Evolutionary conservation across 2,888 invertebrate species (phyloP).

Genomic region (Leptinotarsa peninsularis): DNA sequence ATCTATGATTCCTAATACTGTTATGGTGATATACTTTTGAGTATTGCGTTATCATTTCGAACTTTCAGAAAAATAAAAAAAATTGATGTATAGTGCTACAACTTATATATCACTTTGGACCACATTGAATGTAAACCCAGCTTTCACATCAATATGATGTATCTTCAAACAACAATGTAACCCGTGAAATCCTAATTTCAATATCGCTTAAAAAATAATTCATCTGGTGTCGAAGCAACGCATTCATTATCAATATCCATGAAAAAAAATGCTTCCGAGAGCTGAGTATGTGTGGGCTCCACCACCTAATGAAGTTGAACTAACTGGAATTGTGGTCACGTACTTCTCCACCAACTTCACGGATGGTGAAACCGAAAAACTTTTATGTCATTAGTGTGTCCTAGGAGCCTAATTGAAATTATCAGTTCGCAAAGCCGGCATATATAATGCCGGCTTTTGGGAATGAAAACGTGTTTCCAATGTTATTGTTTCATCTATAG

Average conservation of each 20-base stretch:
- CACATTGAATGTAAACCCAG: too few relatives aligned
- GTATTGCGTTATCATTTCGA: too few relatives aligned
- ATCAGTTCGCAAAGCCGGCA: slow-evolving; percentile 27
- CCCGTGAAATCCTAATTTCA: too few relatives aligned
- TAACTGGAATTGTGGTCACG: slow-evolving; percentile 35
- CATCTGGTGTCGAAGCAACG: background rate
- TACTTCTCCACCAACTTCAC: slow-evolving; percentile 33
- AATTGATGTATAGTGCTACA: too few relatives aligned
- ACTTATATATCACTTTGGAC: too few relatives aligned
- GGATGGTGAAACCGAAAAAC: slow-evolving; percentile 29
- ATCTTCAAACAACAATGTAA: too few relatives aligned
- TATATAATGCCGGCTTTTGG: slow-evolving; percentile 10
- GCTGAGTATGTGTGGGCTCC: background rate
- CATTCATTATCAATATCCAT: background rate
- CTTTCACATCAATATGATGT: too few relatives aligned
- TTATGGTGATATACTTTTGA: too few relatives aligned
- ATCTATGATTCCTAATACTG: too few relatives aligned
- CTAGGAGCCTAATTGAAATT: slow-evolving; percentile 29
- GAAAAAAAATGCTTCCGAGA: background rate
- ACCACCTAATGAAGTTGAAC: slow-evolving; percentile 31
- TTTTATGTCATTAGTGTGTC: slow-evolving; percentile 27
- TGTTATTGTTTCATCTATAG: too few relatives aligned
- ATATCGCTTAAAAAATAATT: too few relatives aligned
- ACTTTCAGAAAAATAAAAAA: too few relatives aligned
- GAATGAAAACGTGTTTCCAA: slow-evolving; percentile 2